Percentiles rank a stretch among this genome's conserved stretches.
phyloP scores from a whole-genome alignment of 2,888 invertebrate species.

The Capitulum mitella region DNA sequence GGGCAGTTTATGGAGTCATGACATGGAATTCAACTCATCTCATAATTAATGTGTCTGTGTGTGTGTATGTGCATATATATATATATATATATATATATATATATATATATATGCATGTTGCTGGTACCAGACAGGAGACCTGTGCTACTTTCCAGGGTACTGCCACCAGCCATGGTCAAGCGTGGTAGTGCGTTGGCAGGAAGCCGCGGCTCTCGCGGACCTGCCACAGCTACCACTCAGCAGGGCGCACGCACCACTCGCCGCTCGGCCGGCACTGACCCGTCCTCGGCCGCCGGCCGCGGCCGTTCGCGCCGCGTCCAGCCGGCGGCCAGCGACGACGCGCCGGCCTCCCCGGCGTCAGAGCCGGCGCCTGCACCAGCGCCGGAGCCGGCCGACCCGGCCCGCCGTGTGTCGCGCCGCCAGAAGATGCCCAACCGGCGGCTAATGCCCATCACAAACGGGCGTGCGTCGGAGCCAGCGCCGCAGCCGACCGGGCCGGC shows the following conservation, averaged over 20 bases:
- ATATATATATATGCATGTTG: not conserved
- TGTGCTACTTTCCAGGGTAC: not conserved
- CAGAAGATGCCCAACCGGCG: conserved; percentile 7
- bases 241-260: not conserved
- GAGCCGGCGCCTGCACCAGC: not conserved
- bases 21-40: not conserved
- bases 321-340: not conserved
- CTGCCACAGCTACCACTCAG: too few species aligned
- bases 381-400: not conserved
- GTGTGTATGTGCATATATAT: not conserved
- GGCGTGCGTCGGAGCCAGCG: not conserved
- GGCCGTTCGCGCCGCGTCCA: not conserved
- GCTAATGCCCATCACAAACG: conserved; percentile 14
- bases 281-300: not conserved
- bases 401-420: not conserved
- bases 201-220: not conserved
- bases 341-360: not conserved
- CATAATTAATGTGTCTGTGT: not conserved
- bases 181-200: not conserved
- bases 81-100: not conserved
- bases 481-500: not conserved
- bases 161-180: not conserved
- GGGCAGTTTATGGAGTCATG: not conserved
- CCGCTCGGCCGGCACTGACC: not conserved
- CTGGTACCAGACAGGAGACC: not conserved